phyloP scores from a whole-genome alignment of 1,140 invertebrate species.

The Drosophila setifemur region DNA sequence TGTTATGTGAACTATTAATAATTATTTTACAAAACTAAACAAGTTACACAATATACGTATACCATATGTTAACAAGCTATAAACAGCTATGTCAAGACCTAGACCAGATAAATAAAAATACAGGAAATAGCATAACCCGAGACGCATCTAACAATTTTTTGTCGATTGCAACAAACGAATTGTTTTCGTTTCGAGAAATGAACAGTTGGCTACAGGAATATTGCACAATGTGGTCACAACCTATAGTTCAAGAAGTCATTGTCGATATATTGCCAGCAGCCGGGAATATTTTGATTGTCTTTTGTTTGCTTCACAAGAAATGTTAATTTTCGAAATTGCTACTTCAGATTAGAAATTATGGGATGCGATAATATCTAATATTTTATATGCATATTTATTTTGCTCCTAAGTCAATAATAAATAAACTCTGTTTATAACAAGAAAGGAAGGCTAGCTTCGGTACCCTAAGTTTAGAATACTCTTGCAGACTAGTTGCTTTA shows the following conservation, averaged over 20 bases:
- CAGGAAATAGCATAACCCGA: slow-evolving; percentile 72
- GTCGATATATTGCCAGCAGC: slow-evolving; percentile 51
- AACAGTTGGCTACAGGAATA: slow-evolving; percentile 65
- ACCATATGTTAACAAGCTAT: too few species aligned
- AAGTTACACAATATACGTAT: slow-evolving; percentile 43
- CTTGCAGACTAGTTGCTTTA: too few species aligned
- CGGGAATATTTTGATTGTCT: slow-evolving; percentile 30
- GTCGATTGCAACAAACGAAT: slow-evolving; percentile 59
- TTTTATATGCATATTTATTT: too few species aligned
- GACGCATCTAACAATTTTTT: slow-evolving; percentile 28
- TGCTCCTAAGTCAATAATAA: too few species aligned
- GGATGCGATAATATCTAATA: too few species aligned
- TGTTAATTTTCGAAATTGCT: slow-evolving; percentile 44
- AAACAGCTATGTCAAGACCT: too few species aligned
- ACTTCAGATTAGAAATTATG: too few species aligned
- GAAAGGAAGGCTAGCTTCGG: too few species aligned
- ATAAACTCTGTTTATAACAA: too few species aligned
- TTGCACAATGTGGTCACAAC: slow-evolving; percentile 78
- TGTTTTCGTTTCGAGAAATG: slow-evolving; percentile 74
- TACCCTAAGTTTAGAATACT: too few species aligned
- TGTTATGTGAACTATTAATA: too few species aligned
- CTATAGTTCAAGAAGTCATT: slow-evolving; percentile 75
- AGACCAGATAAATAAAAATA: slow-evolving; percentile 71
- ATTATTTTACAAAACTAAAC: too few species aligned
- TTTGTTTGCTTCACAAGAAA: slow-evolving; percentile 21